Percentiles rank a stretch among this genome's conserved stretches.
phyloP scores from a whole-genome alignment of 2,888 invertebrate genomes.

The Xestia rhomboidea region DNA sequence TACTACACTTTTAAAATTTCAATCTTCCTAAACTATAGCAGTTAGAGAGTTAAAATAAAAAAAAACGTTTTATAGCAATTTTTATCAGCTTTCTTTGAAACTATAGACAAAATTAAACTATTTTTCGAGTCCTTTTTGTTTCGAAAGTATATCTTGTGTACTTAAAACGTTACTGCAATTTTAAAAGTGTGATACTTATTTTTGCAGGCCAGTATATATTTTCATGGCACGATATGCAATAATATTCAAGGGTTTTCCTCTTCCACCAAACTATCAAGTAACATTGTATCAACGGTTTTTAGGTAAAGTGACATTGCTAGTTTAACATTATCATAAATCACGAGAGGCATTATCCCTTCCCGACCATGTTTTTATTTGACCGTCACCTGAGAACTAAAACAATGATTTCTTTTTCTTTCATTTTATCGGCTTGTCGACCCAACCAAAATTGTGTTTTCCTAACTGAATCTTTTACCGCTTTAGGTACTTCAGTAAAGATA shows the following conservation, averaged over 20 bases:
- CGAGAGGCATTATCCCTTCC: constrained; percentile 51
- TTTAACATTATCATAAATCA: constrained; percentile 60
- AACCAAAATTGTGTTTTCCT: constrained; percentile 38
- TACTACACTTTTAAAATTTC: too few species aligned
- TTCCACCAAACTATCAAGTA: constrained; percentile 25
- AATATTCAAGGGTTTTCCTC: constrained; percentile 19
- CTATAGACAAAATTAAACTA: too few species aligned
- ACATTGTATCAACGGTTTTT: constrained; percentile 26
- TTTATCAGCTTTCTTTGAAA: too few species aligned
- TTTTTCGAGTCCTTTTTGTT: too few species aligned
- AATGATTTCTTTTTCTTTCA: constrained; percentile 48
- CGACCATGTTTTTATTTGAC: constrained; percentile 51
- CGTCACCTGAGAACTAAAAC: constrained; percentile 48
- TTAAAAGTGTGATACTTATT: too few species aligned
- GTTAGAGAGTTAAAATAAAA: too few species aligned
- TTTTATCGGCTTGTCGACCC: constrained; percentile 42
- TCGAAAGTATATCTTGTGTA: too few species aligned
- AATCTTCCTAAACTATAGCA: too few species aligned
- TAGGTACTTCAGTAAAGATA: not conserved
- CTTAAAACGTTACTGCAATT: too few species aligned
- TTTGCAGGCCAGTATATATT: too few species aligned
- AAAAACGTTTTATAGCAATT: too few species aligned
- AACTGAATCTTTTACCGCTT: constrained; percentile 18
- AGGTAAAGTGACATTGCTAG: constrained; percentile 43
- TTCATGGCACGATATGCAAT: not conserved